Percentiles rank a stretch among this genome's conserved stretches.
phyloP scores from a whole-genome alignment of 23 tunicate species.

The Oikopleura vanhoeffeni region DNA sequence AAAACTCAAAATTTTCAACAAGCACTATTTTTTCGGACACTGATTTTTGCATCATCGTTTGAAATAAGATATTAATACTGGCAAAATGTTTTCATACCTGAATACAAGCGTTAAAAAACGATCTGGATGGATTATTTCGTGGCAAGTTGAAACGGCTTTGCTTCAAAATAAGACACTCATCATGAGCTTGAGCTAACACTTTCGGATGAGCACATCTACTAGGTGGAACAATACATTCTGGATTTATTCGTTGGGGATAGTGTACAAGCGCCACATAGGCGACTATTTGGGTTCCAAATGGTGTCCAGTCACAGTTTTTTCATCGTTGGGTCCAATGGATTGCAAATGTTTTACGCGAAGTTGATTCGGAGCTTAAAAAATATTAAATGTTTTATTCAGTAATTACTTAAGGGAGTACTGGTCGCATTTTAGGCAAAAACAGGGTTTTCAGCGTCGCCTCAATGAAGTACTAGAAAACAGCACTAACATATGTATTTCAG shows the following conservation, averaged over 20 bases:
- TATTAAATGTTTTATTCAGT: too few relatives aligned
- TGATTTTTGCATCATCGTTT: too few relatives aligned
- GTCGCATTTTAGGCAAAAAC: too few relatives aligned
- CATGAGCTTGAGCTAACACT: neutral
- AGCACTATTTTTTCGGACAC: too few relatives aligned
- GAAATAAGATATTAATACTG: too few relatives aligned
- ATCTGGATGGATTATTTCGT: neutral
- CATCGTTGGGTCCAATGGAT: neutral
- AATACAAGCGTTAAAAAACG: constrained; percentile 8
- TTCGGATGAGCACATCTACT: neutral
- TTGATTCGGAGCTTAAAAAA: too few relatives aligned
- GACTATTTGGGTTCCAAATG: neutral
- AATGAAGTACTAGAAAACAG: too few relatives aligned
- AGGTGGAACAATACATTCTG: neutral
- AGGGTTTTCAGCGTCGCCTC: too few relatives aligned
- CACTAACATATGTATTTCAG: too few relatives aligned
- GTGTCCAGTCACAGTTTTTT: neutral
- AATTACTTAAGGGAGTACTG: too few relatives aligned
- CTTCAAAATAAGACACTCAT: neutral
- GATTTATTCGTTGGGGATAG: neutral
- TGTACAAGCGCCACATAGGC: neutral
- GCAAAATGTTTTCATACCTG: neutral
- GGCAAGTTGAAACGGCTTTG: too few relatives aligned
- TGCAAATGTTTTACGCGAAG: neutral
- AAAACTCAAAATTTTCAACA: too few relatives aligned